Evolutionary conservation across 2,113 vertebrate genomes (phyloP).

Genomic region (Malurus cyaneus): DNA sequence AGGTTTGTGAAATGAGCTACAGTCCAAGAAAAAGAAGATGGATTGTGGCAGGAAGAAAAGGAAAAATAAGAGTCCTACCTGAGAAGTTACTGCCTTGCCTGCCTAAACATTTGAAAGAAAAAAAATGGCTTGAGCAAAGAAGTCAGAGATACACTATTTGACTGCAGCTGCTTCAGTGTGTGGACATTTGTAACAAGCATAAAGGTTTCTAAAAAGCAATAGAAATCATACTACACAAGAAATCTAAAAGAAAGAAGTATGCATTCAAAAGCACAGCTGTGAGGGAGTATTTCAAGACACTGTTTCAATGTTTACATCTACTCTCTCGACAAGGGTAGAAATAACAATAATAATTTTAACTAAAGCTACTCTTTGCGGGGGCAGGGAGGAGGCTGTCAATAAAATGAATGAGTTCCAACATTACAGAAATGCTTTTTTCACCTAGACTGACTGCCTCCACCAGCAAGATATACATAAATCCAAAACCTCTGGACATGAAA

Average conservation of each 20-base stretch:
- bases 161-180: neutral
- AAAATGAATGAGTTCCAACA: neutral
- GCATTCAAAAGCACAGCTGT: neutral
- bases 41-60: neutral
- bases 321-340: neutral
- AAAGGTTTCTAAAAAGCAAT: neutral
- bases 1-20: neutral
- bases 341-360: conserved; percentile 16
- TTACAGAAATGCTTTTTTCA: neutral
- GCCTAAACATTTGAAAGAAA: neutral
- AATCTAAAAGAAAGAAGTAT: neutral
- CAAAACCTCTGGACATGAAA: neutral
- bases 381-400: neutral
- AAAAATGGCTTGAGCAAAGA: neutral
- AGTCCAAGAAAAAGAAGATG: neutral
- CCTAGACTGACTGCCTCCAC: conserved; percentile 23
- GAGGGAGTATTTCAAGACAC: neutral
- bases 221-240: neutral
- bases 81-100: neutral
- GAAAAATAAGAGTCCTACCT: neutral
- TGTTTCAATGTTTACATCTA: conserved; percentile 2
- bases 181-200: neutral
- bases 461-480: neutral
- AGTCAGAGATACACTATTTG: neutral
- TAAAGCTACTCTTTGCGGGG: neutral